A percentile compares a stretch with the other conserved stretches of the same genome.
Conservation (phyloP, 1,140 invertebrate species). For the Maconellicoccus hirsutus region DNA sequence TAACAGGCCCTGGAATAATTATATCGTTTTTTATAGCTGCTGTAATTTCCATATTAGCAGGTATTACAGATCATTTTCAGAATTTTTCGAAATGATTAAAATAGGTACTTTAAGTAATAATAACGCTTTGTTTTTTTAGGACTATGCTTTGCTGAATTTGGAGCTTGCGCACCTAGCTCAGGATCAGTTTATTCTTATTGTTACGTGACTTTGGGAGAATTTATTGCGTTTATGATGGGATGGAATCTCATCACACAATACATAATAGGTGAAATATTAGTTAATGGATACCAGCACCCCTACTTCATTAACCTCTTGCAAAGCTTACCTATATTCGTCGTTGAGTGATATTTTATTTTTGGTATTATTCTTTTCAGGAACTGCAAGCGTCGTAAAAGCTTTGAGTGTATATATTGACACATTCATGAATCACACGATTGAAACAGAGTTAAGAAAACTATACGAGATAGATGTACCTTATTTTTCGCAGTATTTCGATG, state of each 20-base stretch:
- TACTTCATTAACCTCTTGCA: too few relatives aligned
- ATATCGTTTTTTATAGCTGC: conserved; percentile 81
- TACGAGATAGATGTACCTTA: conserved; percentile 60
- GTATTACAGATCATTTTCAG: conserved; percentile 35
- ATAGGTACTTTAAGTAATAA: background rate
- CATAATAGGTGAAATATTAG: conserved; percentile 74
- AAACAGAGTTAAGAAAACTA: conserved; percentile 46
- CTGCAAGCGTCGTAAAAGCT: conserved; percentile 83
- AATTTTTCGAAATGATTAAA: background rate
- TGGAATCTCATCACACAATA: conserved; percentile 88
- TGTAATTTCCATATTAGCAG: conserved; percentile 75
- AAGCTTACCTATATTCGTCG: too few relatives aligned
- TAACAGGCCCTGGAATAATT: conserved; percentile 74
- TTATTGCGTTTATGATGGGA: conserved; percentile 63
- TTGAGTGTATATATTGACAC: conserved; percentile 81
- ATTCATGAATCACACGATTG: conserved; percentile 60
- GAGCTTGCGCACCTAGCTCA: conserved; percentile 68
- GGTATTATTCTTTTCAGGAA: conserved; percentile 42
- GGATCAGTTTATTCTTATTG: conserved; percentile 81
- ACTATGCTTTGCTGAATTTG: conserved; percentile 77
- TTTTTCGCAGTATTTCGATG: conserved; percentile 32
- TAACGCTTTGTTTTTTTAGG: conserved; percentile 40
- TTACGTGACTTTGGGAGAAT: conserved; percentile 77
- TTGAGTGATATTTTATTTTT: too few relatives aligned
- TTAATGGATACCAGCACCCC: too few relatives aligned